Conservation (phyloP, 53 echinoderm and acorn worm species). For the Temnopleurus reevesii region DNA sequence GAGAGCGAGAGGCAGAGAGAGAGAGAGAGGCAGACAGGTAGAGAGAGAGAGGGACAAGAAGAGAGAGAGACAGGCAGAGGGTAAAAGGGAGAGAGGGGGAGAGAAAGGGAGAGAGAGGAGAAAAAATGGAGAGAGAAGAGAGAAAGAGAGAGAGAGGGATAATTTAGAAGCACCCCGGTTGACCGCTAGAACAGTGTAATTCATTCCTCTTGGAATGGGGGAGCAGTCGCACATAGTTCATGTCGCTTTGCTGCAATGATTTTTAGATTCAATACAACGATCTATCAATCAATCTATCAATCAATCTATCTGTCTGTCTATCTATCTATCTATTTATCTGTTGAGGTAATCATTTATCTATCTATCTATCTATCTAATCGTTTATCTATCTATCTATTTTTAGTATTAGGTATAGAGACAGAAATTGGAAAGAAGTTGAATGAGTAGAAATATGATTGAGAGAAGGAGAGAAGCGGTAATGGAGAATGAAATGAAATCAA, state of each 20-base stretch:
- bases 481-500: no score
- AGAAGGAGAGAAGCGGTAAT: no score
- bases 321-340: no score
- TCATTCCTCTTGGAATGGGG: conserved; percentile 9
- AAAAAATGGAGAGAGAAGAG: not conserved
- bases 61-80: not conserved
- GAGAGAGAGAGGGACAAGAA: not conserved
- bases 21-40: not conserved
- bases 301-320: no score
- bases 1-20: not conserved
- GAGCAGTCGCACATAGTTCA: conserved; percentile 34
- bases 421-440: no score
- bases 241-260: not conserved
- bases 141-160: not conserved
- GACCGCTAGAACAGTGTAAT: conserved; percentile 47
- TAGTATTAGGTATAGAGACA: no score
- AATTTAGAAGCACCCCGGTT: conserved; percentile 2
- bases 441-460: no score
- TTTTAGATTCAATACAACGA: no score
- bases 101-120: not conserved
- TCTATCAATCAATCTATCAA: no score
- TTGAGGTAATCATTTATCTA: no score
- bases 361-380: no score
- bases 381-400: no score
- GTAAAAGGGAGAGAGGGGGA: not conserved